Conservation (phyloP, 1,140 invertebrate species). For the Lanistes nyassanus region DNA sequence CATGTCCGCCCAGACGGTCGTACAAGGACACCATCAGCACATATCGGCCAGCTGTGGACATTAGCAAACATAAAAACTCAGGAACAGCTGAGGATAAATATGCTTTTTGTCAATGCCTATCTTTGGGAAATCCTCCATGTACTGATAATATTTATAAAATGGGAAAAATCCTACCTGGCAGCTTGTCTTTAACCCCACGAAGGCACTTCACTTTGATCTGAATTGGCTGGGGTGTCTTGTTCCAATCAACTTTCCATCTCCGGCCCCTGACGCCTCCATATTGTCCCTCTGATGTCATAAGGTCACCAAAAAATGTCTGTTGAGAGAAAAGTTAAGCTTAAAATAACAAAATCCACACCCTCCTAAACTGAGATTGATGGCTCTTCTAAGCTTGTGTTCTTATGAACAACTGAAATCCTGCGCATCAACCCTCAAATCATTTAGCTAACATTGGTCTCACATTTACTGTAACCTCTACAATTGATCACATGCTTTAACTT, state of each 20-base stretch:
- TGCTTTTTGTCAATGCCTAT: too few relatives aligned
- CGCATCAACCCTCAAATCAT: too few relatives aligned
- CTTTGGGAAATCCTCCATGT: too few relatives aligned
- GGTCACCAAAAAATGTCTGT: constrained; percentile 62
- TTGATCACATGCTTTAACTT: too few relatives aligned
- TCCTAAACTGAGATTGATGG: background rate
- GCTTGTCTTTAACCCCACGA: constrained; percentile 62
- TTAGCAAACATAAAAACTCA: background rate
- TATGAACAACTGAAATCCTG: too few relatives aligned
- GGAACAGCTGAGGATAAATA: too few relatives aligned
- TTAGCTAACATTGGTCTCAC: too few relatives aligned
- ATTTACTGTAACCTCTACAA: too few relatives aligned
- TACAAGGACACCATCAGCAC: constrained; percentile 62
- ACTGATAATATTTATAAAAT: background rate
- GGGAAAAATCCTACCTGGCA: constrained; percentile 48
- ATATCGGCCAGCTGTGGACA: constrained; percentile 55
- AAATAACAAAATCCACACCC: background rate
- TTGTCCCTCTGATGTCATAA: constrained; percentile 58
- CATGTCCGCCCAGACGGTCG: constrained; percentile 60
- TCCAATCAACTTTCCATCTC: constrained; percentile 64
- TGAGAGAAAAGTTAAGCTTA: background rate
- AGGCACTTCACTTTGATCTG: constrained; percentile 62
- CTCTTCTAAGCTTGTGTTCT: constrained; percentile 2
- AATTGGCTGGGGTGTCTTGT: constrained; percentile 61
- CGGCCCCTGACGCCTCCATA: constrained; percentile 59